A percentile compares a stretch with the other conserved stretches of the same genome.
Conservation (phyloP, 2,113 vertebrate genomes). For the Azemiops feae region DNA sequence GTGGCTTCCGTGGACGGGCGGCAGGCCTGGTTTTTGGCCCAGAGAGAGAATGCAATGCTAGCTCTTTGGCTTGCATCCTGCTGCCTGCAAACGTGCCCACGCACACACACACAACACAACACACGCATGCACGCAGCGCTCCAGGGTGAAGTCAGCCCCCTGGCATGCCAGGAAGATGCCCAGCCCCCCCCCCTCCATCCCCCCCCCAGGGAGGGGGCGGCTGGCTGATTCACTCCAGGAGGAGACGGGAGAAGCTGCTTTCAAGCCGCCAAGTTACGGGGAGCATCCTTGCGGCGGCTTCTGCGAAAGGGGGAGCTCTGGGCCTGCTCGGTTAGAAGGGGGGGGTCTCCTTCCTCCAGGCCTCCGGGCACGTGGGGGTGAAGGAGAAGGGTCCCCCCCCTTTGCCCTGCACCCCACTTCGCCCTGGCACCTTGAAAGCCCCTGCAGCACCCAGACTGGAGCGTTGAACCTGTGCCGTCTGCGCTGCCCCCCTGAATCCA, state of each 20-base stretch:
- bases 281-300: background rate
- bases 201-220: background rate
- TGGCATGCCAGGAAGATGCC: background rate
- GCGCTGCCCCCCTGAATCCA: background rate
- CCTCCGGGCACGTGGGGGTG: rapidly evolving
- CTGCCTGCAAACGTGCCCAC: background rate
- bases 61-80: background rate
- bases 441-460: rapidly evolving
- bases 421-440: background rate
- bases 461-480: rapidly evolving
- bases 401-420: background rate
- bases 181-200: background rate
- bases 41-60: too few relatives aligned
- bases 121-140: background rate
- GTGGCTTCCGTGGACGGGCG: background rate
- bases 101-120: background rate
- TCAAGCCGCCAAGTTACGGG: background rate
- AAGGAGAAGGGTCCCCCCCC: background rate
- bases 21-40: background rate
- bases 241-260: background rate
- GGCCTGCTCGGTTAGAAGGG: background rate
- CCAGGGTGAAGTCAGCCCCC: background rate
- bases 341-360: background rate
- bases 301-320: background rate
- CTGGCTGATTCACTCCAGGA: background rate